Percentiles rank a stretch among this genome's conserved stretches.
phyloP scores from a whole-genome alignment of 2,888 invertebrate species.

The Rhimphoctona megacephalus region DNA sequence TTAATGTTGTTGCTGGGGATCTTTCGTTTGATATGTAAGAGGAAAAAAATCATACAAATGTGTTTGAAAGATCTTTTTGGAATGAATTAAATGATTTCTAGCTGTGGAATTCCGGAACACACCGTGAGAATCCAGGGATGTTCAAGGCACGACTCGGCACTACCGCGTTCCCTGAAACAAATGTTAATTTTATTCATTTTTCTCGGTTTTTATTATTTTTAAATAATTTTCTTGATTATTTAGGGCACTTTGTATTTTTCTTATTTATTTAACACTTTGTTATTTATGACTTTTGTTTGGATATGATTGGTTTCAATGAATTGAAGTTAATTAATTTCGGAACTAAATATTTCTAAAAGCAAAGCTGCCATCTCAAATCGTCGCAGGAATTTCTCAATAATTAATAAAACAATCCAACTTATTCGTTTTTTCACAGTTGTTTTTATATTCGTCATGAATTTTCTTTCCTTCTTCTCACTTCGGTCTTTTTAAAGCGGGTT shows the following conservation, averaged over 20 bases:
- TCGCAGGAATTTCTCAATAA: too few relatives aligned
- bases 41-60: conserved; percentile 72
- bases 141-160: conserved; percentile 87
- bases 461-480: too few relatives aligned
- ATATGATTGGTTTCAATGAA: neutral
- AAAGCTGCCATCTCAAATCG: too few relatives aligned
- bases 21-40: conserved; percentile 56
- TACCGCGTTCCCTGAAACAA: conserved; percentile 86
- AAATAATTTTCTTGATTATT: neutral
- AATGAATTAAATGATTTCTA: conserved; percentile 72
- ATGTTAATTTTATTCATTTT: conserved; percentile 18
- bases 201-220: conserved; percentile 31
- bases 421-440: too few relatives aligned
- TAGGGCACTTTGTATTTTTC: neutral
- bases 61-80: conserved; percentile 70
- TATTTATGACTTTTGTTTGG: neutral
- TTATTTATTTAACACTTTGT: neutral
- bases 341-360: too few relatives aligned
- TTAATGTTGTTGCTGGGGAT: conserved; percentile 46
- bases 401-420: too few relatives aligned
- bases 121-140: conserved; percentile 88
- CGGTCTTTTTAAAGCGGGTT: too few relatives aligned
- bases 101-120: conserved; percentile 80
- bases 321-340: neutral
- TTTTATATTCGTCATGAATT: too few relatives aligned